Base-by-base conservation (phyloP, 1,140 invertebrate genomes). In the Ridgeia piscesae region DNA sequence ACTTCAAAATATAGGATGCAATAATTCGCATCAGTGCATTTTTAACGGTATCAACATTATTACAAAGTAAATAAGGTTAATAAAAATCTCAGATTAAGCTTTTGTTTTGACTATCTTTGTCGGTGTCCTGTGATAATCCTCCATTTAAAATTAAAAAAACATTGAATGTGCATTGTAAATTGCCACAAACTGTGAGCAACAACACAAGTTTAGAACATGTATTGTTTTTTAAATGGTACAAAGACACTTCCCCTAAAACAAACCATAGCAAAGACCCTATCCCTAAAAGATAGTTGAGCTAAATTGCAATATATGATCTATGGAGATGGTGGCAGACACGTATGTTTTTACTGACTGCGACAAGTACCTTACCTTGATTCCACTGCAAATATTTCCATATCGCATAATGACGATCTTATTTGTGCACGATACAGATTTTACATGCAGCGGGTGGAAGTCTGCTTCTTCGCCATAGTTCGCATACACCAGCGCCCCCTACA, bases 401-500 rank as follows among this genome's bases (percentile, higher is more conserved):
- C 91, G 91, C 91, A 91, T 93, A 77, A 93, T 93, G 6, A 94
- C 92, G 33, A 93, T 92, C 89, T 91, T 92, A 89, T 91, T 92
- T 33, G 92, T 58, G n/a, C 89, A 91, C 27, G 91, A 92, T 33
- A 93, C 42, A 21, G 58, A 77, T 77, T 77, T 77, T 77, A 21
- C 58, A 77, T 77, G 58, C 1, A 94, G 48, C 34, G 58, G 35
- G 42, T 93, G 33, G 89, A 94, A 94, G 92, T 94, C 93, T 6
- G 34, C 35, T 77, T 42, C 90, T 33, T 93, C 90, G 33, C 92
- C 94, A 92, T 93, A 93, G 50, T 93, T 92, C 31, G 91, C 91
- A 91, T 93, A 94, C 27, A 92, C 88, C 42, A 94, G 77, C 17
- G 92, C 93, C 33, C 93, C 92, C 93, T 93, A 89, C 31, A 92